These are phyloP conservation scores for Phrynocephalus vlangalii DNA, from an alignment of 2,797 vertebrate genomes.

Conservation along the genomic window DNA sequence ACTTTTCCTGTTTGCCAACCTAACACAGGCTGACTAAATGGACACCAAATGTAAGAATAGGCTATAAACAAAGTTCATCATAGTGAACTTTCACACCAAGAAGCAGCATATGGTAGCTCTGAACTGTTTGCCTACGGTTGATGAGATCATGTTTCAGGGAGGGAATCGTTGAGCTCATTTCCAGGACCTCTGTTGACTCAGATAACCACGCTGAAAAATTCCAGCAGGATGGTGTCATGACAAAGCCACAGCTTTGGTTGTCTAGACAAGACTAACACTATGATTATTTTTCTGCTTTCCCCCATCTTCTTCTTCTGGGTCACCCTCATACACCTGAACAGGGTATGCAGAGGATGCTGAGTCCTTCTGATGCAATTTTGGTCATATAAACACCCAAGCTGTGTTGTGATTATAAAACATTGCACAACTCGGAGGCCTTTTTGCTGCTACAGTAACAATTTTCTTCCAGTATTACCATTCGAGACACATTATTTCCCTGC, in stretches of 20 bases:
- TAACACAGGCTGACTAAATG: neutral
- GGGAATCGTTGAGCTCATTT: conserved; percentile 9
- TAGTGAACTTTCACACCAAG: neutral
- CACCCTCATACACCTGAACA: neutral
- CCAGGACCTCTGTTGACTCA: conserved; percentile 30
- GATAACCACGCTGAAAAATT: conserved; percentile 11
- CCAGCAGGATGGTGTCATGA: neutral
- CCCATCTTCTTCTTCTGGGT: neutral
- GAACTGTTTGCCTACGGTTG: conserved; percentile 8
- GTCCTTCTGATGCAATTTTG: neutral
- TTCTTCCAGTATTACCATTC: neutral
- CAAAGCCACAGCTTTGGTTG: neutral
- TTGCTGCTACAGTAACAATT: conserved; percentile 24
- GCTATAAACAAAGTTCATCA: conserved; percentile 14
- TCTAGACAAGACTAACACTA: conserved; percentile 26
- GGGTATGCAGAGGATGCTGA: neutral
- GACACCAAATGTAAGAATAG: accelerated
- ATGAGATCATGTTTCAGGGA: neutral
- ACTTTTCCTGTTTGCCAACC: neutral
- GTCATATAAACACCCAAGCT: conserved; percentile 3
- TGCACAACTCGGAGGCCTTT: neutral
- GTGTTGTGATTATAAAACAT: conserved; percentile 9
- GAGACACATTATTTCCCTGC: neutral
- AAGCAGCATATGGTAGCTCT: neutral
- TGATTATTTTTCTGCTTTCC: accelerated